Evolutionary conservation across 2,797 vertebrate species (phyloP).

Genomic region (Pseudopleuronectes americanus): DNA sequence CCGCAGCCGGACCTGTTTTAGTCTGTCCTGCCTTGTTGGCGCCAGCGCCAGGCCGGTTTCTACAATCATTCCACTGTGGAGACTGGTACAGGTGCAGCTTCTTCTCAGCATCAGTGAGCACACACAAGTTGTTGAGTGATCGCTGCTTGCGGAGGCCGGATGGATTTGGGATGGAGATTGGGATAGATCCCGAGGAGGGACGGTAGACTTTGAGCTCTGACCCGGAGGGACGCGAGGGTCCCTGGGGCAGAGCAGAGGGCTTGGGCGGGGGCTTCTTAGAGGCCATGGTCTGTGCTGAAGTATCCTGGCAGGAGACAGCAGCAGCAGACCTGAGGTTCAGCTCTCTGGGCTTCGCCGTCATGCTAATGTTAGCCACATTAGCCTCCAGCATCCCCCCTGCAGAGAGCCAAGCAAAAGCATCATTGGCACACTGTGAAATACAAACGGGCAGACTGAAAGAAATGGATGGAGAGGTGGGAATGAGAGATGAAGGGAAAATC

Average conservation of each 20-base stretch:
- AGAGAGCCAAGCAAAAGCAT: constrained; percentile 88
- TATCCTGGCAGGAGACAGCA: constrained; percentile 67
- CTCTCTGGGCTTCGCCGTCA: constrained; percentile 86
- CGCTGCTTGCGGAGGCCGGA: constrained; percentile 92
- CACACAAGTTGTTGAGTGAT: constrained; percentile 92
- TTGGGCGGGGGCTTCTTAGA: constrained; percentile 82
- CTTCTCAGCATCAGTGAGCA: constrained; percentile 94
- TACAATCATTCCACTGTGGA: constrained; percentile 90
- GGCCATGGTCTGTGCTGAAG: constrained; percentile 81
- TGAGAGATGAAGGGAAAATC: constrained; percentile 28
- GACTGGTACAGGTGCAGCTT: constrained; percentile 93
- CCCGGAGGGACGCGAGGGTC: constrained; percentile 73
- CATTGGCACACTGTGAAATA: constrained; percentile 69
- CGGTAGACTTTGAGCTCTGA: constrained; percentile 84
- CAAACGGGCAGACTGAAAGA: constrained; percentile 47
- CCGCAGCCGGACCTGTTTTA: constrained; percentile 71
- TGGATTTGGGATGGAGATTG: constrained; percentile 80
- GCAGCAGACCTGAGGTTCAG: constrained; percentile 82
- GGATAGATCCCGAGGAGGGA: constrained; percentile 80
- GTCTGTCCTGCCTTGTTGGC: constrained; percentile 75
- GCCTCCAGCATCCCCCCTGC: constrained; percentile 91
- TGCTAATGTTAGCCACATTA: constrained; percentile 83
- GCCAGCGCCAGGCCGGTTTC: constrained; percentile 80
- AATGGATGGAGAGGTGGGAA: constrained; percentile 38
- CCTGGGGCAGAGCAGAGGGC: constrained; percentile 81